phyloP scores from a whole-genome alignment of 2,797 vertebrate genomes.

The Falco cherrug region DNA sequence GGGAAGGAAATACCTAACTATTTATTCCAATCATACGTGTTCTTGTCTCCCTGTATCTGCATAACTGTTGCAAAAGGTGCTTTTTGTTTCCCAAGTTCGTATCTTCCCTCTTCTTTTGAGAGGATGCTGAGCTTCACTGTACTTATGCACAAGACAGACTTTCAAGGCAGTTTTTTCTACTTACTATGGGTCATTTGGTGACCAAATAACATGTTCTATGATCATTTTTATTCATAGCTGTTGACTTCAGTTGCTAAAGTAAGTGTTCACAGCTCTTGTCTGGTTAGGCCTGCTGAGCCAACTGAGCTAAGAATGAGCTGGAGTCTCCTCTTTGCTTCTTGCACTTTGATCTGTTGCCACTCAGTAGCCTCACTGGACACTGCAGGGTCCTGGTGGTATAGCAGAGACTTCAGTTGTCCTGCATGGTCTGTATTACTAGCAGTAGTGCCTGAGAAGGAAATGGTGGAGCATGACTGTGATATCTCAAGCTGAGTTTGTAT shows the following conservation, averaged over 20 bases:
- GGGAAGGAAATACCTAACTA: not conserved
- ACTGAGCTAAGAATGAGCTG: not conserved
- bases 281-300: not conserved
- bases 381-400: not conserved
- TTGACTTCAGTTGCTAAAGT: not conserved
- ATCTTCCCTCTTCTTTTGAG: not conserved
- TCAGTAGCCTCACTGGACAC: not conserved
- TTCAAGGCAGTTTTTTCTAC: not conserved
- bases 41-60: not conserved
- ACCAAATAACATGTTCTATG: not conserved
- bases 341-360: not conserved
- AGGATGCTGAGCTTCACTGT: not conserved
- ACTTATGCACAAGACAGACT: accelerated
- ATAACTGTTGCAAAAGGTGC: not conserved
- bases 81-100: not conserved
- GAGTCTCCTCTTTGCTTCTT: not conserved
- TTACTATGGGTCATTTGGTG: not conserved
- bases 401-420: not conserved
- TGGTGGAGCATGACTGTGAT: not conserved
- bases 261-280: not conserved
- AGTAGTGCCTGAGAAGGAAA: not conserved
- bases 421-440: not conserved
- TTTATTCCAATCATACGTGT: not conserved
- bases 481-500: not conserved
- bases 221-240: not conserved